A percentile compares a stretch with the other conserved stretches of the same genome.
Evolutionary conservation across 2,113 vertebrate species (phyloP).

Genomic region (Colossoma macropomum): DNA sequence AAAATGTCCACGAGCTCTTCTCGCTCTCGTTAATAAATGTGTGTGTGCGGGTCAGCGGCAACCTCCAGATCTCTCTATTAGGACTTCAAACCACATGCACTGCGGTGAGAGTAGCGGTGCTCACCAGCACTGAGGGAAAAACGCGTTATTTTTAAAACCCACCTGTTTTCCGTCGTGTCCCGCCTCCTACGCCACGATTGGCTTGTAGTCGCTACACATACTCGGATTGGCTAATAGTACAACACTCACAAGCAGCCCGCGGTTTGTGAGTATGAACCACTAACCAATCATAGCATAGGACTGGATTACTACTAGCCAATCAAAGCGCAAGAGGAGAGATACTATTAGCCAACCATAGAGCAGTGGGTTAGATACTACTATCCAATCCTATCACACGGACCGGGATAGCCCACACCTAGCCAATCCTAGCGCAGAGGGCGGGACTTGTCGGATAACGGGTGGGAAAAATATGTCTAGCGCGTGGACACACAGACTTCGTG

Average conservation of each 20-base stretch:
- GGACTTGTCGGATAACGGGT: neutral
- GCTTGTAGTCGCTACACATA: neutral
- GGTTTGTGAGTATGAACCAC: neutral
- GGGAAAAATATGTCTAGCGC: neutral
- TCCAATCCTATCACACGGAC: neutral
- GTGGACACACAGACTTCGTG: neutral
- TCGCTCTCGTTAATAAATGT: neutral
- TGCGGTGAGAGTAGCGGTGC: conserved; percentile 15
- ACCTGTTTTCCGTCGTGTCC: neutral
- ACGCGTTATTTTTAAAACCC: neutral
- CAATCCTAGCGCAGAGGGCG: neutral
- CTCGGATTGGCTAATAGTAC: neutral
- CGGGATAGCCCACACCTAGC: neutral
- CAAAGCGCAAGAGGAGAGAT: neutral
- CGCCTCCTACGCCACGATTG: neutral
- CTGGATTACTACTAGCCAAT: neutral
- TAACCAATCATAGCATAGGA: neutral
- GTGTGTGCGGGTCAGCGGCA: neutral
- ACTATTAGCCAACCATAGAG: neutral
- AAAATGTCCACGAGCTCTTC: neutral
- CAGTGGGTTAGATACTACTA: neutral
- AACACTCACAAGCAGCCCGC: neutral
- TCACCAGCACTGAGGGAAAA: neutral
- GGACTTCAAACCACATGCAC: conserved; percentile 22
- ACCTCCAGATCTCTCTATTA: conserved; percentile 9